Evolutionary conservation across 2,113 vertebrate genomes (phyloP).

Genomic region (Pituophis catenifer): DNA sequence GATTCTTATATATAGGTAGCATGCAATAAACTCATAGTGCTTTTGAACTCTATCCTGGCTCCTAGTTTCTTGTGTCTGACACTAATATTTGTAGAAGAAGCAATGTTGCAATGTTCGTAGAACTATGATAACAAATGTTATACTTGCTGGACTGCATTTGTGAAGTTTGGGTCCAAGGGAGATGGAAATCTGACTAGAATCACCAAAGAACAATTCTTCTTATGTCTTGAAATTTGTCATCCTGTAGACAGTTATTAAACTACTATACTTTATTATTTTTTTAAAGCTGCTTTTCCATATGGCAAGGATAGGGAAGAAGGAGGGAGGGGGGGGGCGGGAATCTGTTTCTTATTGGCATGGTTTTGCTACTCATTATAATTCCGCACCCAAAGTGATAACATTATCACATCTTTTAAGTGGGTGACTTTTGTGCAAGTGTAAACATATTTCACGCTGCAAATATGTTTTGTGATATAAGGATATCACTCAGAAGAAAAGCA

Average conservation of each 20-base stretch:
- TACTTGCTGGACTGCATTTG: background rate
- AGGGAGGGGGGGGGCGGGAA: background rate
- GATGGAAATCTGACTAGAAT: too few relatives aligned
- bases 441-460: constrained; percentile 33
- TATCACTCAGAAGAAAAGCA: constrained; percentile 22
- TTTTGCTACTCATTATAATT: constrained; percentile 30
- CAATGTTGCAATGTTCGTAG: background rate
- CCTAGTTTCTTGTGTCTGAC: background rate
- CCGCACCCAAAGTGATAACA: constrained; percentile 32
- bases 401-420: constrained; percentile 39
- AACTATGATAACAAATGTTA: background rate
- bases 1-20: background rate
- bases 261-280: background rate
- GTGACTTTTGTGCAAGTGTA: constrained; percentile 36
- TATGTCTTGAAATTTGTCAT: background rate
- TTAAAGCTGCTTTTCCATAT: constrained; percentile 23
- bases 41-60: background rate
- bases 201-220: background rate
- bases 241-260: constrained; percentile 2
- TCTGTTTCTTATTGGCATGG: constrained; percentile 20
- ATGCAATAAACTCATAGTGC: background rate
- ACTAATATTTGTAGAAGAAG: background rate
- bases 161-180: background rate
- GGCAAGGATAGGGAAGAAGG: background rate
- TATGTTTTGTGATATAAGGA: constrained; percentile 32